Conservation (phyloP, 2,888 invertebrate species). For the Phyllotreta cruciferae region DNA sequence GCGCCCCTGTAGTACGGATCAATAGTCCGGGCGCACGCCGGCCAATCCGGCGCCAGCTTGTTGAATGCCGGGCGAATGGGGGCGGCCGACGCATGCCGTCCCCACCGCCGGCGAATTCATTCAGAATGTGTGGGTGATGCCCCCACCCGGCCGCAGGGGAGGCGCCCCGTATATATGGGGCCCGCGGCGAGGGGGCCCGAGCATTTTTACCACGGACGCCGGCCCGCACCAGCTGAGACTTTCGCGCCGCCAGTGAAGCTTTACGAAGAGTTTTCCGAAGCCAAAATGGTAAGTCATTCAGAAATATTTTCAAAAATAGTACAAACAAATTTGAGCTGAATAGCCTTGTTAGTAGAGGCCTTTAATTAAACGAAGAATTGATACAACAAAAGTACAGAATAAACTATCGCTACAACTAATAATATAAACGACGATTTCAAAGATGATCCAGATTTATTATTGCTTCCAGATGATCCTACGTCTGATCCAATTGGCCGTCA, state of each 20-base stretch:
- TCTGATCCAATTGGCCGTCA: constrained; percentile 52
- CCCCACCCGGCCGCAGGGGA: constrained; percentile 53
- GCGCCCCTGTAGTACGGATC: constrained; percentile 54
- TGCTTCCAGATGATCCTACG: constrained; percentile 54
- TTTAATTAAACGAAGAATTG: too few relatives aligned
- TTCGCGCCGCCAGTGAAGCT: too few relatives aligned
- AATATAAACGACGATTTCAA: too few relatives aligned
- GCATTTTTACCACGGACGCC: constrained; percentile 44
- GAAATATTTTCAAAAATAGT: too few relatives aligned
- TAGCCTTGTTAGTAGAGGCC: too few relatives aligned
- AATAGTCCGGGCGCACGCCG: constrained; percentile 50
- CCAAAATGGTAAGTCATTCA: too few relatives aligned
- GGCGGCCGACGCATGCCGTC: constrained; percentile 53
- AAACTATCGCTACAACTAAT: too few relatives aligned
- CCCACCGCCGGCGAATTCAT: constrained; percentile 64
- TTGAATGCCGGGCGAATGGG: constrained; percentile 54
- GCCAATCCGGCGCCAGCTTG: constrained; percentile 53
- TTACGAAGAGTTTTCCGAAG: too few relatives aligned
- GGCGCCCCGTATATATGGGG: constrained; percentile 56
- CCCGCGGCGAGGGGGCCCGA: constrained; percentile 49
- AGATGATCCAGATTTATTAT: too few relatives aligned
- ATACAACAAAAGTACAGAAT: too few relatives aligned
- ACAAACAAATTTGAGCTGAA: too few relatives aligned
- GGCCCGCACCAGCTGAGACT: too few relatives aligned
- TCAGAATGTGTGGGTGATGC: constrained; percentile 72